Conservation (phyloP, 1,140 invertebrate species). For the Sitobion miscanthi region DNA sequence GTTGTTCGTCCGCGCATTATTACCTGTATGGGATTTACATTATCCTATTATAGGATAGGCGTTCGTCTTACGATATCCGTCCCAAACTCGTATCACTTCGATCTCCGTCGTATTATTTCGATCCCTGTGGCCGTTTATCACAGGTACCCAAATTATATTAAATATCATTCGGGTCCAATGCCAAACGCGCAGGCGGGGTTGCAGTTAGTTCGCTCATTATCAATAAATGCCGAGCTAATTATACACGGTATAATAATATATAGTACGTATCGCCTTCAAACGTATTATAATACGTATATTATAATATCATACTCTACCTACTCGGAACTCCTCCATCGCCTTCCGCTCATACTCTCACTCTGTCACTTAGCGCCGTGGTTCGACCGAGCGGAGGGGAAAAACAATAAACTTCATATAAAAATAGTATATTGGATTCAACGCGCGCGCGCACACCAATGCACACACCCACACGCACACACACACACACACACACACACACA, state of each 20-base stretch:
- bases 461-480: too few relatives aligned
- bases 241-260: background rate
- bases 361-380: background rate
- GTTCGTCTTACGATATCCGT: background rate
- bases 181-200: background rate
- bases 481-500: background rate
- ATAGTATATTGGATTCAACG: constrained; percentile 36
- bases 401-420: constrained; percentile 45
- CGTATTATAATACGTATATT: background rate
- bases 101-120: background rate
- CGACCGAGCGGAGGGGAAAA: background rate
- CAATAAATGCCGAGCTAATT: constrained; percentile 24
- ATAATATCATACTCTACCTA: background rate
- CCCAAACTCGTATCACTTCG: too few relatives aligned
- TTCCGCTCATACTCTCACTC: background rate
- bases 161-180: constrained; percentile 17
- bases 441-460: background rate
- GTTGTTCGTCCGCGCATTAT: background rate
- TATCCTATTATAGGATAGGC: background rate
- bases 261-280: background rate
- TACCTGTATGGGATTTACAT: background rate
- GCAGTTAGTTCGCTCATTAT: background rate
- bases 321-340: background rate
- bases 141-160: background rate
- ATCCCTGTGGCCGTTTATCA: background rate